Conservation (phyloP, 2,113 vertebrate species). For the Sturnus vulgaris region DNA sequence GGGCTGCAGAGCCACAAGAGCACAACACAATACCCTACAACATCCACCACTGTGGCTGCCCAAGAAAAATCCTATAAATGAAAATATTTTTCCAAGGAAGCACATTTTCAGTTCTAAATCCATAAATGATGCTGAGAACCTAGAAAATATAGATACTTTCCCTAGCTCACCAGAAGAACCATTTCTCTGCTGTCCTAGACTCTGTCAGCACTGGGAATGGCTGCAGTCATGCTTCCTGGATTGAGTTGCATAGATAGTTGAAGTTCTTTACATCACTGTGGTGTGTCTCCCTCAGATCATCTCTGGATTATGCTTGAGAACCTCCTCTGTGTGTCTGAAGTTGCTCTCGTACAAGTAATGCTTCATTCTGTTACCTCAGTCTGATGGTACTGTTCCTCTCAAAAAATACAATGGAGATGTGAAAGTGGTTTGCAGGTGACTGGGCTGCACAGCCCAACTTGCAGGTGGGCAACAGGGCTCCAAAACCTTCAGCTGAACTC, state of each 20-base stretch:
- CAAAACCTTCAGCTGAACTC: not conserved
- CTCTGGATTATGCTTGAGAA: not conserved
- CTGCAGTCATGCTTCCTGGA: not conserved
- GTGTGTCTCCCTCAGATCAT: not conserved
- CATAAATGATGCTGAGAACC: not conserved
- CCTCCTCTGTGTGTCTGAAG: not conserved
- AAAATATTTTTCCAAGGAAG: not conserved
- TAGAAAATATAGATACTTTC: not conserved
- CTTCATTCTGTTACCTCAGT: not conserved
- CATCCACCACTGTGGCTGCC: not conserved
- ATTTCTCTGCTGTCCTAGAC: not conserved
- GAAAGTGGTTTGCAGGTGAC: not conserved
- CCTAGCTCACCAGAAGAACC: not conserved
- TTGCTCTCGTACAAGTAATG: not conserved
- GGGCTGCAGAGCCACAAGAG: not conserved
- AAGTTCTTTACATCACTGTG: not conserved
- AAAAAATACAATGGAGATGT: not conserved
- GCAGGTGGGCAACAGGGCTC: not conserved
- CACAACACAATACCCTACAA: accelerated
- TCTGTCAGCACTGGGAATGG: not conserved
- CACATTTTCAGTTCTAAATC: not conserved
- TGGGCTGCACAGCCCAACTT: not conserved
- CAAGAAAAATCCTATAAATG: not conserved
- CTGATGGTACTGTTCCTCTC: not conserved
- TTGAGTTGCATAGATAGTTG: not conserved